Evolutionary conservation across 2,888 invertebrate species (phyloP), one percentile per base, ranked within the genome.

Genomic region (Steinernema scapterisci): DNA sequence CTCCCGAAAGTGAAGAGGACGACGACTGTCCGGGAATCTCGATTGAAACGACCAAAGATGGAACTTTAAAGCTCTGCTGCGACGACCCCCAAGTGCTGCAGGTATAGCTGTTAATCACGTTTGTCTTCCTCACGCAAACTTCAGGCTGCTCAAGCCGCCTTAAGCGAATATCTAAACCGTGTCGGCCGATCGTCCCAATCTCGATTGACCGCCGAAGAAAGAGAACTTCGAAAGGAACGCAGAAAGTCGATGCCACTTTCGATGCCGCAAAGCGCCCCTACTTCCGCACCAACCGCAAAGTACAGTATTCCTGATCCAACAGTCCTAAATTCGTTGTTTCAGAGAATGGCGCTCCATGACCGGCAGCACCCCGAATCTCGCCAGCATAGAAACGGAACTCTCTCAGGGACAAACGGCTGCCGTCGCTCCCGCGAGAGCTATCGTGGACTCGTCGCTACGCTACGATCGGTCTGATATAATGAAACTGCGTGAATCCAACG

Each of bases 391-490:
- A 11, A 9, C 21, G 27, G 63, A 27, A 31, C 31, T 16, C 16
- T 91, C 92, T 0, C 90, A 92, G 2, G 38, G 38, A 9, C 38
- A 38, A 38, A 27, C 16, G 31, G 13, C 31, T 6, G n/a, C 38
- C 63, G 31, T n/a, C 21, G 16, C 31, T n/a, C n/a, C 31, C 16
- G 16, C 63, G 31, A 25, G 6, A 63, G 2, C 63, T 31, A 31
- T 31, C 27, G 16, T 31, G 16, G 63, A 25, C 16, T 5, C 63
- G 27, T 13, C 13, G 31, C 23, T 52, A 19, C 27, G 31, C 63
- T 63, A 63, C 63, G 38, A 21, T 31, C 63, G 63, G 7, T 5
- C 63, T 16, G 63, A 63, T 27, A 63, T 63, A 5, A 27, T 63
- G 38, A 63, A 63, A 27, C 31, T 63, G 16, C 63, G 63, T 27